phyloP scores from a whole-genome alignment of 2,888 invertebrate genomes.

The Pandemis heparana region DNA sequence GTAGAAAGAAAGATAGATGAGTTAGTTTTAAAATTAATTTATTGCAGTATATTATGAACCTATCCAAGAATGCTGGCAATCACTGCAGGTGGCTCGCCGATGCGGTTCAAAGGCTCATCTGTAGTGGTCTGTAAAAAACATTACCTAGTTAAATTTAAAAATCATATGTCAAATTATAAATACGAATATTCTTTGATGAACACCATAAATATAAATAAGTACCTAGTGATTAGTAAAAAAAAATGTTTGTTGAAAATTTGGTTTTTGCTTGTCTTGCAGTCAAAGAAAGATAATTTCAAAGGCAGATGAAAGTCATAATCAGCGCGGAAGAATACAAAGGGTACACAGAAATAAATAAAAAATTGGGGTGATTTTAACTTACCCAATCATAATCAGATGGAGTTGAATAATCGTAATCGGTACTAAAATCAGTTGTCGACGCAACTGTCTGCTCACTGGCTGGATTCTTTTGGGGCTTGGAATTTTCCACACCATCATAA shows the following conservation, averaged over 20 bases:
- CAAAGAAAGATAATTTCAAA: too few species aligned
- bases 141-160: neutral
- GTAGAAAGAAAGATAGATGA: too few species aligned
- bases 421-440: neutral
- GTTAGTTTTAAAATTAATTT: too few species aligned
- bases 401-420: neutral
- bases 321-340: too few species aligned
- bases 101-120: slow-evolving; percentile 7
- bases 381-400: slow-evolving; percentile 7
- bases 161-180: too few species aligned
- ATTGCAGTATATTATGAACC: slow-evolving; percentile 23
- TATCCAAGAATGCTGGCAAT: slow-evolving; percentile 63
- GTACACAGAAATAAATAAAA: too few species aligned
- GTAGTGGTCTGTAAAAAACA: slow-evolving; percentile 20
- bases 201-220: too few species aligned
- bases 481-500: neutral
- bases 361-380: neutral
- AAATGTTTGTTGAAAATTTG: too few species aligned
- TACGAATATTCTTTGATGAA: too few species aligned
- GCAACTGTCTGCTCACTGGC: neutral
- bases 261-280: too few species aligned
- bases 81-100: slow-evolving; percentile 44
- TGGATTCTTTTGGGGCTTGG: neutral
- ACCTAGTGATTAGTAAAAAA: too few species aligned
- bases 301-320: too few species aligned